Evolutionary conservation across 1,140 invertebrate genomes (phyloP).

Genomic region (Eueides isabella): DNA sequence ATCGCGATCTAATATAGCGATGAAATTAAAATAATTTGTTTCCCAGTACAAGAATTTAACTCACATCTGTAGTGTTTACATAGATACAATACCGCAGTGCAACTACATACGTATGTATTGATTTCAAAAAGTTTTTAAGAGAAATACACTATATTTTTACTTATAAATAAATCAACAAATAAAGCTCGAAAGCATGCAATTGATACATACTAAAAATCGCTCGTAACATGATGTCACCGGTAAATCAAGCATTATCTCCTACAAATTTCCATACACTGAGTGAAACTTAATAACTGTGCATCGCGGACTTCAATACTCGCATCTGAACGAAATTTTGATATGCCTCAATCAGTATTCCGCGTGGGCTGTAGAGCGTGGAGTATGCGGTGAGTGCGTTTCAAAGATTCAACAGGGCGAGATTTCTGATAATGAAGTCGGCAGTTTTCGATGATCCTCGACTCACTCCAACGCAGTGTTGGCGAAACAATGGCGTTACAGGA

Average conservation of each 20-base stretch:
- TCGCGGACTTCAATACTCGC: conserved; percentile 25
- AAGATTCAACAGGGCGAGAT: conserved; percentile 44
- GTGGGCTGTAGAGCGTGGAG: conserved; percentile 29
- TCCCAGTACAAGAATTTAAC: too few relatives aligned
- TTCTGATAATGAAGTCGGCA: conserved; percentile 57
- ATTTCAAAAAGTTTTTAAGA: too few relatives aligned
- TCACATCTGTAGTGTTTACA: too few relatives aligned
- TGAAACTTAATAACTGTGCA: conserved; percentile 32
- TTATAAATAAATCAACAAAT: neutral
- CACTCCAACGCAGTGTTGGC: conserved; percentile 50
- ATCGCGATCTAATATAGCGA: too few relatives aligned
- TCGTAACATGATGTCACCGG: neutral
- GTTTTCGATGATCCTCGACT: conserved; percentile 55
- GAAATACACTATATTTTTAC: neutral
- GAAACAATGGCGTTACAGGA: conserved; percentile 39
- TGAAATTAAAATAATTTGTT: too few relatives aligned
- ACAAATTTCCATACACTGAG: conserved; percentile 15
- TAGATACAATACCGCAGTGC: too few relatives aligned
- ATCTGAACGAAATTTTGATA: conserved; percentile 34
- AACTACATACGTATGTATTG: too few relatives aligned
- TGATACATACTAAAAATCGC: conserved; percentile 24
- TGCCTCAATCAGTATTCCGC: conserved; percentile 38
- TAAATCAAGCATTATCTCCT: conserved; percentile 23
- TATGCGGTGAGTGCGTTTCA: conserved; percentile 33
- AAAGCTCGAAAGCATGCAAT: neutral